Evolutionary conservation across 2,888 invertebrate species (phyloP), one percentile per base, ranked within the genome.

Genomic region (Eupelmus urozonus): DNA sequence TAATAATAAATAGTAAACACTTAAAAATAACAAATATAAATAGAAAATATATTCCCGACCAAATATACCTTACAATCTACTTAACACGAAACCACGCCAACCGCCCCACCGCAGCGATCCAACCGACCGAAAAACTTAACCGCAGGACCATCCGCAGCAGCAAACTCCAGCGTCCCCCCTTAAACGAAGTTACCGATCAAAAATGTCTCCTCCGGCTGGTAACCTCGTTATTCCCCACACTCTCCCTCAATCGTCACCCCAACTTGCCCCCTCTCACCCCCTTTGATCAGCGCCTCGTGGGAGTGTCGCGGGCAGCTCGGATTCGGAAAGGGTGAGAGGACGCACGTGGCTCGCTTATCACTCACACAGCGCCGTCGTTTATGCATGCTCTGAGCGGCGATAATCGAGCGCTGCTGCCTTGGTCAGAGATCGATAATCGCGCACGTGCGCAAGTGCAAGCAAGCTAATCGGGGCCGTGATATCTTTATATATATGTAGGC

Each of bases 221-320:
- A 59, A 59, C 57, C 23, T 23, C 53, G 65, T 65, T 23, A 29
- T n/a, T 34, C 34, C 25, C n/a, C 18, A 7, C 18, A 13, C 40
- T 11, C n/a, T 23, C 34, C 34, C 5, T 13, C 25, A 9, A 4
- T 53, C 20, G 20, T 53, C 20, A 20, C 3, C 20, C 13, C 13
- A 13, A 3, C 34, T n/a, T 11, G 49, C 9, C 49, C 16, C 49
- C n/a, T 25, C n/a, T 23, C 20, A 34, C 59, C 16, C 45, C 0
- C 65, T 57, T 55, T 42, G 29, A 62, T 73, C 59, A 11, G 3
- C 25, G 40, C 53, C 72, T 72, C 63, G 63, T 55, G 72, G 72
- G 72, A 73, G 63, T 63, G 71, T 73, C 55, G 42, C 53, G 72
- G 67, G 55, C 25, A 25, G 13, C 18, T 62, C 42, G 42, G 9